Conservation (phyloP, 2,797 vertebrate species). For the Champsocephalus esox region DNA sequence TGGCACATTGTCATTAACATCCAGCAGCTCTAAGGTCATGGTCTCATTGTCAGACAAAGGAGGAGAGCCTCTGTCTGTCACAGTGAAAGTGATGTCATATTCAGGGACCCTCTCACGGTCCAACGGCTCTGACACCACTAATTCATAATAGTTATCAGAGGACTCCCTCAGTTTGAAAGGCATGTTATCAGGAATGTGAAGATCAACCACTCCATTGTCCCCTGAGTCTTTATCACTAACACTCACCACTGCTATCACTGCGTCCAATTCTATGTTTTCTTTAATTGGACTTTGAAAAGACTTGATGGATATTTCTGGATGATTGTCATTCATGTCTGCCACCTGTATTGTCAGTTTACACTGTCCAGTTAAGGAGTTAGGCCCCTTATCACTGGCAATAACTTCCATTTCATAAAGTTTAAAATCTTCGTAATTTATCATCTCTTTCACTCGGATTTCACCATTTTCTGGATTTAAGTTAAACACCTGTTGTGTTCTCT, state of each 20-base stretch:
- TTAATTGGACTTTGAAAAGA: too few relatives aligned
- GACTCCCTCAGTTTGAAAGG: conserved; percentile 80
- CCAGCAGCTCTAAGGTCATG: conserved; percentile 76
- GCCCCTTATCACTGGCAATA: too few relatives aligned
- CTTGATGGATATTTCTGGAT: too few relatives aligned
- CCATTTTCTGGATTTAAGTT: too few relatives aligned
- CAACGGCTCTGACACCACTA: conserved; percentile 77
- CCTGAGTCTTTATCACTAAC: conserved; percentile 80
- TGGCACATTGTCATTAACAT: conserved; percentile 86
- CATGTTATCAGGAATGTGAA: conserved; percentile 67
- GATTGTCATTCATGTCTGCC: conserved; percentile 80
- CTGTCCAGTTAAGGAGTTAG: too few relatives aligned
- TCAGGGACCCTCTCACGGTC: conserved; percentile 76
- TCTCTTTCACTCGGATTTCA: too few relatives aligned
- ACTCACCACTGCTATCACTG: conserved; percentile 81
- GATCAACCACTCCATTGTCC: conserved; percentile 76
- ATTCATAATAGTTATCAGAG: conserved; percentile 77
- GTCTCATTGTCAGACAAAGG: conserved; percentile 73
- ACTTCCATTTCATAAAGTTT: too few relatives aligned
- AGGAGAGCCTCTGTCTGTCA: conserved; percentile 61
- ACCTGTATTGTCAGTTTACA: too few relatives aligned
- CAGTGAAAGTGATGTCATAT: conserved; percentile 69
- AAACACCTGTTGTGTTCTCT: too few relatives aligned
- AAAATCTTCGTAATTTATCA: too few relatives aligned
- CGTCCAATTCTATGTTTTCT: too few relatives aligned